Percentiles rank a stretch among this genome's conserved stretches.
These are phyloP conservation scores for Bilobella aurantiaca DNA, from an alignment of 1,140 invertebrate genomes.

Conservation along the genomic window DNA sequence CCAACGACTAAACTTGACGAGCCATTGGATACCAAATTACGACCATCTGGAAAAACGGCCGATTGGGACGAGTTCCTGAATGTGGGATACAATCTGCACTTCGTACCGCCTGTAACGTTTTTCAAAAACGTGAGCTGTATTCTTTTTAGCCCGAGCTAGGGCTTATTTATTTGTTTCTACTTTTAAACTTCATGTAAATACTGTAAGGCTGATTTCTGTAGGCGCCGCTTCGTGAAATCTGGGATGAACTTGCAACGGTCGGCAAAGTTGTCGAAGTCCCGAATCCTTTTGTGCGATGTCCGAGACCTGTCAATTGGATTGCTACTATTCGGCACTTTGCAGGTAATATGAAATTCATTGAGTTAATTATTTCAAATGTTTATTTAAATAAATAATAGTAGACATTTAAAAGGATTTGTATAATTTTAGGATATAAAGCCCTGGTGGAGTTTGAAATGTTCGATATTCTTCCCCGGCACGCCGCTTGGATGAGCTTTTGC, in stretches of 20 bases:
- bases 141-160: not conserved
- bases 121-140: constrained; percentile 17
- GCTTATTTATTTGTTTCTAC: not conserved
- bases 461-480: not conserved
- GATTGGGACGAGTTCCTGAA: constrained; percentile 14
- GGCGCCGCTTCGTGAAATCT: constrained; percentile 15
- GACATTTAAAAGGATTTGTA: not conserved
- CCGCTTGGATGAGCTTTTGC: constrained; percentile 18
- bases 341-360: no score
- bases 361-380: not conserved
- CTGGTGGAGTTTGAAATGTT: constrained; percentile 21
- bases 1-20: no score
- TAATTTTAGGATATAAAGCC: constrained; percentile 13
- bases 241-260: constrained; percentile 8
- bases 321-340: constrained; percentile 16
- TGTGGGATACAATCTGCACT: not conserved
- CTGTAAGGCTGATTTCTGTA: not conserved
- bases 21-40: not conserved
- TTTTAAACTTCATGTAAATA: not conserved
- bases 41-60: not conserved
- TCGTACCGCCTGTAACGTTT: constrained; percentile 4
- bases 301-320: constrained; percentile 14
- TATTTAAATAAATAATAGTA: not conserved
- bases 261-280: constrained; percentile 4
- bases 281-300: constrained; percentile 9